Conservation (phyloP, 2,113 vertebrate genomes). For the Sisor rabdophorus region DNA sequence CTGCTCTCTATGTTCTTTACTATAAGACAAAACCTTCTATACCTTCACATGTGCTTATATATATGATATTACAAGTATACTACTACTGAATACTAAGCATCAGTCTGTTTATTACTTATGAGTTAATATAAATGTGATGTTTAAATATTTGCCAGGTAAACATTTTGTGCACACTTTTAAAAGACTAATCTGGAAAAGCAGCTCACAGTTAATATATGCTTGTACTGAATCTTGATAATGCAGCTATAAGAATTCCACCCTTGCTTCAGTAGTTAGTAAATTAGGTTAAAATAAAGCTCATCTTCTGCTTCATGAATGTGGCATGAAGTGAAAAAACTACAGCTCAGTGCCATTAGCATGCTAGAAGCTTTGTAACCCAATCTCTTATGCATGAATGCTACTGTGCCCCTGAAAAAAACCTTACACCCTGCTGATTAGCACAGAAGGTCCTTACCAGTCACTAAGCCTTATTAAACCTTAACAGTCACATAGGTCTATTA, state of each 20-base stretch:
- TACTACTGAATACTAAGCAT: slow-evolving; percentile 5
- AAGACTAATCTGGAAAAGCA: slow-evolving; percentile 3
- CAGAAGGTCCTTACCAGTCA: slow-evolving; percentile 26
- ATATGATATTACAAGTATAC: not conserved
- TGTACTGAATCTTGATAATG: not conserved
- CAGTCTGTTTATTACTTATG: not conserved
- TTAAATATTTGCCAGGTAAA: not conserved
- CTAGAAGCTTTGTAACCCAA: slow-evolving; percentile 59
- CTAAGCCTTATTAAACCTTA: slow-evolving; percentile 48
- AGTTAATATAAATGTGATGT: not conserved
- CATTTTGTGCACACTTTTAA: not conserved
- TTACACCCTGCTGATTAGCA: slow-evolving; percentile 44
- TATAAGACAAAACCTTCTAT: not conserved
- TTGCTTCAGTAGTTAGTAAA: slow-evolving; percentile 32
- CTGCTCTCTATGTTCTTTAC: slow-evolving; percentile 19
- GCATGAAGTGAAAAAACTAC: slow-evolving; percentile 61
- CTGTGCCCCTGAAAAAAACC: slow-evolving; percentile 40
- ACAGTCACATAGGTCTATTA: slow-evolving; percentile 8
- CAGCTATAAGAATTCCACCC: not conserved
- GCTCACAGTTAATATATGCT: not conserved
- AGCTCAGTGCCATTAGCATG: slow-evolving; percentile 55
- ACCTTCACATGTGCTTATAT: not conserved
- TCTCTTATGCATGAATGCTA: slow-evolving; percentile 49
- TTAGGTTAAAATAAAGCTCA: slow-evolving; percentile 32
- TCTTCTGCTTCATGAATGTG: slow-evolving; percentile 41